Evolutionary conservation across 2,113 vertebrate species (phyloP).

Genomic region (Hydropotes inermis): DNA sequence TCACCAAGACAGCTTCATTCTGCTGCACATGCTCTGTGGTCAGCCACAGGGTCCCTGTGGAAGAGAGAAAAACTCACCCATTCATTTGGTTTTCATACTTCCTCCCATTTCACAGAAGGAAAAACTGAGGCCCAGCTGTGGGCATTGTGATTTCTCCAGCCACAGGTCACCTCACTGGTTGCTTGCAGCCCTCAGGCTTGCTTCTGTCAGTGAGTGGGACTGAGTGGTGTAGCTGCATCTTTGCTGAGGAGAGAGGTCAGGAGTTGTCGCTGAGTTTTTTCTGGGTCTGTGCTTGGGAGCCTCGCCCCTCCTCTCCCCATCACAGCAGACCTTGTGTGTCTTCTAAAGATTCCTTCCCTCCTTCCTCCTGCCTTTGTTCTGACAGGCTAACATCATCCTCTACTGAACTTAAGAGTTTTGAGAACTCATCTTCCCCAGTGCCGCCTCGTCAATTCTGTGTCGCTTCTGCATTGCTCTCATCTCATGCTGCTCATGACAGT

Average conservation of each 20-base stretch:
- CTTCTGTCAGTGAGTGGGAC: background rate
- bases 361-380: background rate
- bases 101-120: background rate
- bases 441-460: background rate
- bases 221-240: too few relatives aligned
- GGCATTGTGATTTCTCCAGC: background rate
- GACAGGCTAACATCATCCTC: background rate
- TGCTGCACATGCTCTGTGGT: rapidly evolving
- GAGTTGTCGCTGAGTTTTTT: background rate
- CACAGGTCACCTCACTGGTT: background rate
- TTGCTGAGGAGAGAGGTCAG: background rate
- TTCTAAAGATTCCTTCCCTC: background rate
- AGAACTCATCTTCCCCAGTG: background rate
- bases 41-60: background rate
- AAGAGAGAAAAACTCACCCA: background rate
- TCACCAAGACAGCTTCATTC: too few relatives aligned
- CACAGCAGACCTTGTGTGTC: background rate
- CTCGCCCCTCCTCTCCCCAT: rapidly evolving
- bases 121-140: background rate
- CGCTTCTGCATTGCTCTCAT: background rate
- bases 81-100: background rate
- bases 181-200: background rate
- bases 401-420: background rate
- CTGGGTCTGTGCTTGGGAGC: background rate
- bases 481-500: background rate